These are phyloP conservation scores for Cygnus olor DNA, from an alignment of 2,797 vertebrate species.

Conservation along the genomic window DNA sequence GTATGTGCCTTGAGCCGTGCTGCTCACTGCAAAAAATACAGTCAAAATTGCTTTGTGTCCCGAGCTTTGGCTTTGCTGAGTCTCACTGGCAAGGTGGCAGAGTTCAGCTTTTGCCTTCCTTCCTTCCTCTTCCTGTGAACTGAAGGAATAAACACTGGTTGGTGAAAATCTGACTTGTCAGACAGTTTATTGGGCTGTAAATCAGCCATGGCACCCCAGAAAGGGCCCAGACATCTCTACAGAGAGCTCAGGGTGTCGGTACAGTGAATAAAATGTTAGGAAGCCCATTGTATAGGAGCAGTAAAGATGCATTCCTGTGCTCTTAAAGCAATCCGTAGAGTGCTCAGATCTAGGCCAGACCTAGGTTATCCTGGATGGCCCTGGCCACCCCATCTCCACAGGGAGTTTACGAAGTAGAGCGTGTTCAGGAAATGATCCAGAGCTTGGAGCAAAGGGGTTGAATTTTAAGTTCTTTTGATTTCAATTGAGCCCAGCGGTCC, in stretches of 20 bases:
- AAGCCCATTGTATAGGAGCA: background rate
- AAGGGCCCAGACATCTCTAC: background rate
- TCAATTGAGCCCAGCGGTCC: background rate
- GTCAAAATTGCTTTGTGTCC: background rate
- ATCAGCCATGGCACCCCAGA: background rate
- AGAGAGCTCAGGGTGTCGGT: background rate
- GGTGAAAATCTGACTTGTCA: background rate
- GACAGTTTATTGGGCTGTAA: background rate
- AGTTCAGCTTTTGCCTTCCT: background rate
- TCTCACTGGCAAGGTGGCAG: background rate
- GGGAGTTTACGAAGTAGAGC: background rate
- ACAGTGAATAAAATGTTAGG: background rate
- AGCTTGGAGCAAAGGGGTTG: background rate
- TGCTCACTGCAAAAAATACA: background rate
- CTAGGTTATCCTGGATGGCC: background rate
- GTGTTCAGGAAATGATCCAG: background rate
- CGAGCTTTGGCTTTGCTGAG: background rate
- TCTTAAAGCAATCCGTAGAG: background rate
- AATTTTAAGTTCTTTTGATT: background rate
- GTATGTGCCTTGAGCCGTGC: background rate
- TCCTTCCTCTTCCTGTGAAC: background rate
- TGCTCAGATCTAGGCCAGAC: background rate
- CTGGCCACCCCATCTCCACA: background rate
- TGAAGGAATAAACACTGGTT: background rate
- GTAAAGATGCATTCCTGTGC: background rate